Evolutionary conservation across 2,888 invertebrate genomes (phyloP).

Genomic region (Amblyjoppa fuscipennis): DNA sequence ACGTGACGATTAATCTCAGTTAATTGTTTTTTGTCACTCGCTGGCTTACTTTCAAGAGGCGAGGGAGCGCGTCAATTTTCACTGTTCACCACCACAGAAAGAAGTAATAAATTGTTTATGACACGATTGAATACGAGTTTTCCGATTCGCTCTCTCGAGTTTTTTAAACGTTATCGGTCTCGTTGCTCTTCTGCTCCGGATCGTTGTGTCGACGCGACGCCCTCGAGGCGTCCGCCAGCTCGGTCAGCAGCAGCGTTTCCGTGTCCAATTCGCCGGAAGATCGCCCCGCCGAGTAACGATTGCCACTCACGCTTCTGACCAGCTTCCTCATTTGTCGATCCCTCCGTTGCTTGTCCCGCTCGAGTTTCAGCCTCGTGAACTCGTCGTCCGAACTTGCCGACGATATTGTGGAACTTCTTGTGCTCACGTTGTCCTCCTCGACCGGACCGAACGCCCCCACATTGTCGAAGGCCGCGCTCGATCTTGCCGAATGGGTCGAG

Average conservation of each 20-base stretch:
- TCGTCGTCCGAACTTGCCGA: conserved; percentile 87
- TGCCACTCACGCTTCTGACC: conserved; percentile 87
- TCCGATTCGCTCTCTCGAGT: background rate
- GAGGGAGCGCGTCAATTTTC: conserved; percentile 9
- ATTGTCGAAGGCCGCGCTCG: conserved; percentile 74
- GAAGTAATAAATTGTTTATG: background rate
- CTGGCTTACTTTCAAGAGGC: conserved; percentile 24
- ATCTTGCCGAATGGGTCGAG: conserved; percentile 75
- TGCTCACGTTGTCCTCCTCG: conserved; percentile 73
- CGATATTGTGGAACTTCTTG: conserved; percentile 72
- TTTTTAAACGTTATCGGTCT: conserved; percentile 62
- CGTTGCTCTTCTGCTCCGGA: conserved; percentile 53
- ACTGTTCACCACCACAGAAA: conserved; percentile 21
- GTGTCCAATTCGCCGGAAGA: conserved; percentile 72
- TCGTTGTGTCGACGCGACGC: conserved; percentile 65
- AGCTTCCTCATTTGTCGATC: conserved; percentile 88
- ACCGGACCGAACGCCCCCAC: conserved; percentile 68
- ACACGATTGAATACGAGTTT: conserved; percentile 6
- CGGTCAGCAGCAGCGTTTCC: conserved; percentile 77
- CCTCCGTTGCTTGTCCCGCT: conserved; percentile 90
- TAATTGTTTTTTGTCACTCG: conserved; percentile 5
- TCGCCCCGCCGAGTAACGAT: conserved; percentile 64
- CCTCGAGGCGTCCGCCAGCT: conserved; percentile 78
- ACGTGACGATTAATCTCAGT: conserved; percentile 10
- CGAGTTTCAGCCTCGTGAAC: conserved; percentile 89